A percentile compares a stretch with the other conserved stretches of the same genome.
phyloP scores from a whole-genome alignment of 2,113 vertebrate species.

The Meles meles region DNA sequence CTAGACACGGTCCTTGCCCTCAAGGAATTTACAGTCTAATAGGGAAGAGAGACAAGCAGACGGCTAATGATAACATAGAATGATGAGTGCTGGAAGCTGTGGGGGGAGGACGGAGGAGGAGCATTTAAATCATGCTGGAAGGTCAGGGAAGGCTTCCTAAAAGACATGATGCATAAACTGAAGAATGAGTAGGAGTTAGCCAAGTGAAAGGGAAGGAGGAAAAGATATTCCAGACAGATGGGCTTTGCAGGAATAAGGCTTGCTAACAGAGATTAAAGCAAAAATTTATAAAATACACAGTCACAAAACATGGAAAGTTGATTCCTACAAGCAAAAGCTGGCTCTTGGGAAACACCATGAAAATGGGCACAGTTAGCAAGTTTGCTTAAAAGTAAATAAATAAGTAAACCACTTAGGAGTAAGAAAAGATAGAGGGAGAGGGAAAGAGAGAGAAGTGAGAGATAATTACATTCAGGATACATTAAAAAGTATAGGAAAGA shows the following conservation, averaged over 20 bases:
- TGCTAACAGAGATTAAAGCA: conserved; percentile 39
- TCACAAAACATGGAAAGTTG: conserved; percentile 39
- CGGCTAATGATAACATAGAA: conserved; percentile 54
- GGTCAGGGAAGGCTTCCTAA: conserved; percentile 62
- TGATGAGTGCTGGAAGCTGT: conserved; percentile 48
- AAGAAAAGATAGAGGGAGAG: neutral
- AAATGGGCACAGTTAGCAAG: conserved; percentile 28
- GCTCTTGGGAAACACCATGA: conserved; percentile 34
- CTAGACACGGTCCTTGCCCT: conserved; percentile 59
- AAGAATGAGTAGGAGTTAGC: conserved; percentile 74
- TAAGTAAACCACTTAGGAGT: neutral
- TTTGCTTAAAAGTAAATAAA: neutral
- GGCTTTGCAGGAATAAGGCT: conserved; percentile 40
- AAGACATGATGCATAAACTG: conserved; percentile 66
- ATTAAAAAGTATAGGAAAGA: neutral
- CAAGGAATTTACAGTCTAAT: conserved; percentile 73
- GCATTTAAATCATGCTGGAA: conserved; percentile 62
- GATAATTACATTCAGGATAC: neutral
- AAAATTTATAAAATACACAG: conserved; percentile 38
- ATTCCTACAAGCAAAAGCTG: conserved; percentile 30
- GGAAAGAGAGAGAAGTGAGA: neutral
- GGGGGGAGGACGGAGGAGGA: conserved; percentile 55
- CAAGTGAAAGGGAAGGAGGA: conserved; percentile 32
- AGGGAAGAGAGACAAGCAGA: conserved; percentile 61
- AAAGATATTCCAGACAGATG: conserved; percentile 46